Conservation (phyloP, 2,888 invertebrate species). For the Drymonia ruficornis region DNA sequence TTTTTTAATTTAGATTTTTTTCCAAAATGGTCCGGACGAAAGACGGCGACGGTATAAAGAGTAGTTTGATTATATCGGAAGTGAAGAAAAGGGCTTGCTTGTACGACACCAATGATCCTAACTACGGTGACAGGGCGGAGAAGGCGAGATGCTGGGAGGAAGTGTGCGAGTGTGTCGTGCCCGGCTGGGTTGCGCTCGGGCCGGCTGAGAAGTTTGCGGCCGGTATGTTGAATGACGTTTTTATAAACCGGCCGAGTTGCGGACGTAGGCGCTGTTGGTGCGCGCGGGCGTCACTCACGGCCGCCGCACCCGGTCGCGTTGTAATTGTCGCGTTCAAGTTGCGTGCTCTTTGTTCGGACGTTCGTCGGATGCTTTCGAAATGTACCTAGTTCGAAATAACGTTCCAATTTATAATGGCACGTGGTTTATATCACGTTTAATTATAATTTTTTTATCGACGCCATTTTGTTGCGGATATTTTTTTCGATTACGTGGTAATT, state of each 20-base stretch:
- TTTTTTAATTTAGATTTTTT: conserved; percentile 19
- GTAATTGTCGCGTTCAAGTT: conserved; percentile 67
- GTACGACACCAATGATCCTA: conserved; percentile 72
- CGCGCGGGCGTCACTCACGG: conserved; percentile 37
- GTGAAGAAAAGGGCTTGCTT: conserved; percentile 74
- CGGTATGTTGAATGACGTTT: conserved; percentile 65
- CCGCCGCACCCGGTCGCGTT: conserved; percentile 55
- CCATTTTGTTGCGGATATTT: conserved; percentile 51
- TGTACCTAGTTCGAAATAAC: conserved; percentile 66
- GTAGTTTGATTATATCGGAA: conserved; percentile 69
- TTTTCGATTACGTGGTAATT: conserved; percentile 7
- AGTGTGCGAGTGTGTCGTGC: conserved; percentile 75
- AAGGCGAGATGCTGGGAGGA: conserved; percentile 80
- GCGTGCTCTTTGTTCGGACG: conserved; percentile 77
- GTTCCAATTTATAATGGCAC: conserved; percentile 51
- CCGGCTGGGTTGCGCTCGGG: conserved; percentile 70
- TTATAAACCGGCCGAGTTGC: conserved; percentile 51
- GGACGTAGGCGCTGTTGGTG: conserved; percentile 38
- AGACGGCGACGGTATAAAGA: conserved; percentile 74
- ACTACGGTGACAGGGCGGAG: conserved; percentile 74
- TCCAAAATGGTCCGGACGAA: conserved; percentile 69
- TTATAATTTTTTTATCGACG: conserved; percentile 39
- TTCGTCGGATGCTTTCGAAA: conserved; percentile 70
- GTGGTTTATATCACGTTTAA: conserved; percentile 44
- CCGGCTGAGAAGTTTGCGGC: conserved; percentile 72